Percentiles rank a stretch among this genome's conserved stretches.
Conservation (phyloP, 2,888 invertebrate genomes). For the Drosophila recens region DNA sequence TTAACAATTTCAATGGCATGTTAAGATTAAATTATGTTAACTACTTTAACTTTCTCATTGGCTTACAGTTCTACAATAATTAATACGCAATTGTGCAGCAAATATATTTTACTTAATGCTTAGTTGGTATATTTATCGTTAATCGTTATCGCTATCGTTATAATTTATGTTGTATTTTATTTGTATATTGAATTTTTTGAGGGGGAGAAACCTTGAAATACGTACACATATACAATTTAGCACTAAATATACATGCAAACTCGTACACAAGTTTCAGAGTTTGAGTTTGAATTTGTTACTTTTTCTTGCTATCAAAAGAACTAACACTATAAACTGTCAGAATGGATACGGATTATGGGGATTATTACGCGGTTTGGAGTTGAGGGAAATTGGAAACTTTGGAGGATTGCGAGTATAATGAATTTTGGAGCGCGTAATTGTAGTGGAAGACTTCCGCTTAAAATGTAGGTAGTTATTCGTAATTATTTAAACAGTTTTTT, state of each 20-base stretch:
- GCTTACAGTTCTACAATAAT: conserved; percentile 36
- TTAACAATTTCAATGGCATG: conserved; percentile 49
- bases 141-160: conserved; percentile 31
- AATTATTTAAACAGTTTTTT: conserved; percentile 56
- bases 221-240: conserved; percentile 65
- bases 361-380: conserved; percentile 38
- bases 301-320: conserved; percentile 39
- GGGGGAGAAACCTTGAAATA: conserved; percentile 73
- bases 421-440: conserved; percentile 76
- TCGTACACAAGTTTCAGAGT: conserved; percentile 39
- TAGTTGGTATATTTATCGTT: conserved; percentile 24
- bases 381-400: conserved; percentile 19
- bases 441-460: conserved; percentile 86
- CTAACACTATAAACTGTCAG: conserved; percentile 37
- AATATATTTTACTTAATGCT: conserved; percentile 20
- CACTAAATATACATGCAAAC: conserved; percentile 40
- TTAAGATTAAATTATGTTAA: conserved; percentile 46
- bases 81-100: conserved; percentile 61
- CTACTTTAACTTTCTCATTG: conserved; percentile 37
- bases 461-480: conserved; percentile 69
- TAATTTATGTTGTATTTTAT: conserved; percentile 24
- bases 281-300: conserved; percentile 16
- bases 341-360: conserved; percentile 11
- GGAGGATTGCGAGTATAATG: conserved; percentile 40
- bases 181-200: conserved; percentile 42